Base-by-base conservation (phyloP, 2,888 invertebrate genomes). In the Lithophane semibrunnea region DNA sequence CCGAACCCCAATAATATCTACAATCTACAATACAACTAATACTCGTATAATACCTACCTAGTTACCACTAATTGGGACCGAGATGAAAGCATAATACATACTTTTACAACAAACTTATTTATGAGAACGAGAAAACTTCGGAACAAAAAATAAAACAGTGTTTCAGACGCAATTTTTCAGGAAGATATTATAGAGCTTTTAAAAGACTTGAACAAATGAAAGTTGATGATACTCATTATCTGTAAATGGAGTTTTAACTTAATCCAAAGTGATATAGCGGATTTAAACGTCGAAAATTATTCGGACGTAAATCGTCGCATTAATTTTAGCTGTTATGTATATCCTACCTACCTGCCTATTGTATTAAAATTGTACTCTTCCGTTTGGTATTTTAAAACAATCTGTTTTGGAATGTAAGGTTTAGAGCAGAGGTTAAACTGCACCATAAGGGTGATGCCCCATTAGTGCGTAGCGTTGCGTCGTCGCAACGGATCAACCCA, bases 101-200 rank as follows among this genome's bases (percentile, higher is more conserved):
- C 64, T 58, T 75, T 69, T 73, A 21, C 42, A 70, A 73, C 69
- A 65, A 75, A 75, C 21, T 60, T 63, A 83, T 79, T 79, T 66
- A 82, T 73, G 71, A 47, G 52, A 79, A 74, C 63, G 58, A 49
- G n/a, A n/a, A 76, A 79, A 84, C 70, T 73, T 81, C 10, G 54
- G 21, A 76, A 84, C 54, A 60, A 69, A 37, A 64, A 72, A 84
- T 76, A 70, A 82, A 82, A 82, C 68, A 52, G 78, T 79, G 77
- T 83, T 76, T 29, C 42, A n/a, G 60, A 21, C 44, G 52, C 24
- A 65, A 74, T 82, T 82, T 79, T 72, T 82, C 73, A 74, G 44
- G 49, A 66, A 56, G n/a, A 76, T 37, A 74, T 76, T 74, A 82
- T 60, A 76, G 64, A n/a, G 56, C 49, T 58, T 63, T 60, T 67